phyloP scores from a whole-genome alignment of 2,797 vertebrate species.

The Pampus argenteus region DNA sequence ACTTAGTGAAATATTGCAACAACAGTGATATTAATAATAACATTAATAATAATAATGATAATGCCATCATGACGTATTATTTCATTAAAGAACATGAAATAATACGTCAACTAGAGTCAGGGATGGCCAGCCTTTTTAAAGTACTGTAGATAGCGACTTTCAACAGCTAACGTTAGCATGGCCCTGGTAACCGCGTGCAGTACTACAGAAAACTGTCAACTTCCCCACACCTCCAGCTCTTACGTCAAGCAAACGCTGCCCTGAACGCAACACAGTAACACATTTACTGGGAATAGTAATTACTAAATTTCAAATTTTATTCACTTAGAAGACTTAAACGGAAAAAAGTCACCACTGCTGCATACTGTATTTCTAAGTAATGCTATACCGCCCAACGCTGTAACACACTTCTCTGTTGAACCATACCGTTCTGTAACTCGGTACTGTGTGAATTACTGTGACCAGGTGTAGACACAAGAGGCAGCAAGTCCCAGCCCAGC shows the following conservation, averaged over 20 bases:
- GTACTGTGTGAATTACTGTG: slow-evolving; percentile 19
- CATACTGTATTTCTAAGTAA: neutral
- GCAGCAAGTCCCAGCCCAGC: slow-evolving; percentile 54
- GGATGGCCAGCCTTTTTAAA: neutral
- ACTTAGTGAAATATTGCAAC: no score
- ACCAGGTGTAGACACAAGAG: slow-evolving; percentile 37
- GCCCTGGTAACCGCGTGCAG: neutral
- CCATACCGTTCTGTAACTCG: slow-evolving; percentile 5
- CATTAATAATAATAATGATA: no score
- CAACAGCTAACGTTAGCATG: neutral
- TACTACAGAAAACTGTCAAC: neutral
- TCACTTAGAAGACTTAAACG: neutral
- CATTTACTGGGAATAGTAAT: neutral
- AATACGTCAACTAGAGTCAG: no score
- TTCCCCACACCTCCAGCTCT: neutral
- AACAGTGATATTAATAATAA: no score
- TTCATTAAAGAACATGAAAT: no score
- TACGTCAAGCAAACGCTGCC: neutral
- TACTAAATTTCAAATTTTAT: neutral
- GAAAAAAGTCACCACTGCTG: neutral
- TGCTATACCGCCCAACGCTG: neutral
- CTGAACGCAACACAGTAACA: neutral
- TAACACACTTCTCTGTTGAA: slow-evolving; percentile 6
- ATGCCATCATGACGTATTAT: no score
- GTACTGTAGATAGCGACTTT: neutral